Base-by-base conservation (phyloP, 1,140 invertebrate species). In the Drosophila biarmipes region DNA sequence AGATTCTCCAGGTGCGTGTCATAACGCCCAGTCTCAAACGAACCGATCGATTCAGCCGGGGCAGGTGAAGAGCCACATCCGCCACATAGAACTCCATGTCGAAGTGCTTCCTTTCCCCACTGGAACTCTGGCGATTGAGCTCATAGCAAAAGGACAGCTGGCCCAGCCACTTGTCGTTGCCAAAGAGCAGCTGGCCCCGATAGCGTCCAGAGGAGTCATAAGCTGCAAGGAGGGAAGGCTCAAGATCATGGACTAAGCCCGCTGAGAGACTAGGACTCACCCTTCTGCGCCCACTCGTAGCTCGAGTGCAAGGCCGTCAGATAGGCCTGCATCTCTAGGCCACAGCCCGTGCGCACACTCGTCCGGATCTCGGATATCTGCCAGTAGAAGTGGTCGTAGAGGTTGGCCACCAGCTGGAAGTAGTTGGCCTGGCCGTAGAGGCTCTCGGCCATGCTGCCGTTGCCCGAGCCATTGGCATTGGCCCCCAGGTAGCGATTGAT, bases 161-260 rank as follows among this genome's bases (percentile, higher is more conserved):
- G 2, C 96, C 96, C 48, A 97, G 92, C 96, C 96, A 97, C 92
- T 95, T 96, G 78, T 96, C 95, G 86, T 96, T 97, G 7, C 96
- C 96, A 77, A 96, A 97, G 78, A 96, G 93, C 72, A 96, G 94
- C 77, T 96, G 95, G 1, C 95, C 95, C 2, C 94, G 95, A 92
- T 97, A 97, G 51, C 95, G 94, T n/a, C 96, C 96, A 21, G 96
- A 96, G 2, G 96, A 95, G 86, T 97, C 96, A 53, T 94, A 95
- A 92, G 96, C 96, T 97, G 49, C 0, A 29, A 43, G 7, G 1
- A 19, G 1, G 8, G 6, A 40, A 15, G 31, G 17, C 7, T 37
- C n/a, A n/a, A 37, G 5, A 24, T 24, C 14, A 37, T n/a, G 6
- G 8, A 0, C 10, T 1, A 7, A 0, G 7, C 12, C 6, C 0